Evolutionary conservation across 2,797 vertebrate genomes (phyloP).

Genomic region (Lophotriccus pileatus): DNA sequence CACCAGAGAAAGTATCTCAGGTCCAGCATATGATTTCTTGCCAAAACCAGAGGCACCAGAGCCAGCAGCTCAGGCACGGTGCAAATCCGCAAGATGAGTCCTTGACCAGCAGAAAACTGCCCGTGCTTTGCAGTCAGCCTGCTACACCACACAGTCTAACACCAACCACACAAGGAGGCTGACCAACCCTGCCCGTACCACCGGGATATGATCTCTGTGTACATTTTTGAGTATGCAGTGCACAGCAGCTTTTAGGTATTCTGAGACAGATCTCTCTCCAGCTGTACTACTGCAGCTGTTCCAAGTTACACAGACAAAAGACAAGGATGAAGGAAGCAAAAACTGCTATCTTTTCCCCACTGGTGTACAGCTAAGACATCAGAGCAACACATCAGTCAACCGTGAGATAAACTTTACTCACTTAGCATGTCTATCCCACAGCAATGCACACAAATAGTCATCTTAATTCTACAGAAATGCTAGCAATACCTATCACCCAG

Average conservation of each 20-base stretch:
- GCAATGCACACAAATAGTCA: not conserved
- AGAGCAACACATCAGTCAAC: not conserved
- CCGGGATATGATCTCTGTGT: not conserved
- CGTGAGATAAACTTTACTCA: not conserved
- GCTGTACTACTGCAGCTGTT: not conserved
- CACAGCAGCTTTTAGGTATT: not conserved
- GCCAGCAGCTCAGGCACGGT: fast-evolving
- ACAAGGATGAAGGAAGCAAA: not conserved
- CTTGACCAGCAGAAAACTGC: not conserved
- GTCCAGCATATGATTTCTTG: not conserved
- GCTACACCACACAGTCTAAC: not conserved
- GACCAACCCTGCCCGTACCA: not conserved
- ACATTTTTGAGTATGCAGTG: not conserved
- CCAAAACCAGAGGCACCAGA: not conserved
- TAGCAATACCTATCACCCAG: not conserved
- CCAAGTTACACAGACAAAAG: not conserved
- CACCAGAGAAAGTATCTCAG: not conserved
- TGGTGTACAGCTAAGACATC: not conserved
- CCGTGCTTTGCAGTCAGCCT: not conserved
- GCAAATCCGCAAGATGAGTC: not conserved
- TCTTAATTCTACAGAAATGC: not conserved
- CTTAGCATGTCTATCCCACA: not conserved
- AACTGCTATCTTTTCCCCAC: not conserved
- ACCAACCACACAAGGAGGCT: not conserved
- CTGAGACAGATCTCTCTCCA: not conserved